These are phyloP conservation scores for Branchellion lobata DNA, from an alignment of 2,888 invertebrate species.

Conservation along the genomic window DNA sequence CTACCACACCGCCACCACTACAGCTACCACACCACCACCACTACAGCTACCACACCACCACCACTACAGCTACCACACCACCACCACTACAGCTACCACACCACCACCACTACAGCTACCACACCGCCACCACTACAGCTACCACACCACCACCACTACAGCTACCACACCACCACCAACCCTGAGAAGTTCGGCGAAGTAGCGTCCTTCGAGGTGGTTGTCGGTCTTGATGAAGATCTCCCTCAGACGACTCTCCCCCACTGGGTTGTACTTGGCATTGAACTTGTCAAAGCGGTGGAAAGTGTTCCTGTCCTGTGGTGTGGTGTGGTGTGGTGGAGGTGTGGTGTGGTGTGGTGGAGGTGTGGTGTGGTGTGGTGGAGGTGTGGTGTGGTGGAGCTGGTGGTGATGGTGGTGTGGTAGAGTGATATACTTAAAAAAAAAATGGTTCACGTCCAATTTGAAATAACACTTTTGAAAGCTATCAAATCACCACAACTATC, in stretches of 20 bases:
- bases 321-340: background rate
- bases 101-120: constrained; percentile 11
- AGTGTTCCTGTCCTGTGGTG: constrained; percentile 75
- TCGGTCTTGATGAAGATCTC: constrained; percentile 99
- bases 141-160: background rate
- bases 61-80: background rate
- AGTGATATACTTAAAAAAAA: no score
- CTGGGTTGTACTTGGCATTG: constrained; percentile 98
- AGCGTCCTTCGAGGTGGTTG: constrained; percentile 90
- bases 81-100: background rate
- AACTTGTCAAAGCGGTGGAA: constrained; percentile 99
- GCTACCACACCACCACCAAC: constrained; percentile 53
- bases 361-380: no score
- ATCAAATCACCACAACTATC: no score
- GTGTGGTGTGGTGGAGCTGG: no score
- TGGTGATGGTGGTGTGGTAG: no score
- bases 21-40: background rate
- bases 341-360: background rate
- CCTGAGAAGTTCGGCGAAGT: constrained; percentile 95
- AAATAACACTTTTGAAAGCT: no score
- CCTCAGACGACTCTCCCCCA: constrained; percentile 77
- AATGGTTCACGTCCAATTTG: no score
- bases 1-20: background rate
- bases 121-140: background rate
- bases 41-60: background rate